phyloP scores from a whole-genome alignment of 2,113 vertebrate species.

The Lepus timidus region DNA sequence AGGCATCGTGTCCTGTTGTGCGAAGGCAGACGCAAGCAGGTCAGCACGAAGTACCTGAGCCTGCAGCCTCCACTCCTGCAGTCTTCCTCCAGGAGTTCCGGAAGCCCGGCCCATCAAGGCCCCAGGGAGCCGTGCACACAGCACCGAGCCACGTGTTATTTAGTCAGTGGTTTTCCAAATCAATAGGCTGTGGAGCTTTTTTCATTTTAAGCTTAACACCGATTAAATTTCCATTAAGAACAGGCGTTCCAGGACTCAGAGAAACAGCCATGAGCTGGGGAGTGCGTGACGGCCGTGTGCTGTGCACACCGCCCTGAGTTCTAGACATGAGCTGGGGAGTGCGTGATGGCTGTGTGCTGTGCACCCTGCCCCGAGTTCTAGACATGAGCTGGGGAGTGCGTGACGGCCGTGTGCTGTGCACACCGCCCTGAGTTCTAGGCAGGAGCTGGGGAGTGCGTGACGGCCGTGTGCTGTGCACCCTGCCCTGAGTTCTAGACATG shows the following conservation, averaged over 20 bases:
- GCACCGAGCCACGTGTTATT: background rate
- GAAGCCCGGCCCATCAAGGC: rapidly evolving
- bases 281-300: rapidly evolving
- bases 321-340: too few relatives aligned
- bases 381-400: too few relatives aligned
- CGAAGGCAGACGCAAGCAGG: background rate
- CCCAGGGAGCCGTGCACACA: background rate
- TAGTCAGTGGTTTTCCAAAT: background rate
- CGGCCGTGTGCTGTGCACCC: rapidly evolving
- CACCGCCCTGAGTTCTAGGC: background rate
- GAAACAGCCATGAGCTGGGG: background rate
- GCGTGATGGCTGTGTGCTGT: too few relatives aligned
- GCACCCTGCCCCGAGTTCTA: too few relatives aligned
- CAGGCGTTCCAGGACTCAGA: background rate
- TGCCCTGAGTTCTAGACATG: background rate
- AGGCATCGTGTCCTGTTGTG: background rate
- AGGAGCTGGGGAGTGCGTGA: too few relatives aligned
- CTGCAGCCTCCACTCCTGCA: rapidly evolving
- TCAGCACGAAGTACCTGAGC: too few relatives aligned
- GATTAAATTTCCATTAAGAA: constrained; percentile 59
- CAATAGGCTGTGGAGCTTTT: background rate
- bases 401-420: rapidly evolving
- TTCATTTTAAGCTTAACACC: background rate
- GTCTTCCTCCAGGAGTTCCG: background rate
- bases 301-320: background rate